Percentiles rank a stretch among this genome's conserved stretches.
phyloP scores from a whole-genome alignment of 2,113 vertebrate genomes.

The Ceratotherium simum region DNA sequence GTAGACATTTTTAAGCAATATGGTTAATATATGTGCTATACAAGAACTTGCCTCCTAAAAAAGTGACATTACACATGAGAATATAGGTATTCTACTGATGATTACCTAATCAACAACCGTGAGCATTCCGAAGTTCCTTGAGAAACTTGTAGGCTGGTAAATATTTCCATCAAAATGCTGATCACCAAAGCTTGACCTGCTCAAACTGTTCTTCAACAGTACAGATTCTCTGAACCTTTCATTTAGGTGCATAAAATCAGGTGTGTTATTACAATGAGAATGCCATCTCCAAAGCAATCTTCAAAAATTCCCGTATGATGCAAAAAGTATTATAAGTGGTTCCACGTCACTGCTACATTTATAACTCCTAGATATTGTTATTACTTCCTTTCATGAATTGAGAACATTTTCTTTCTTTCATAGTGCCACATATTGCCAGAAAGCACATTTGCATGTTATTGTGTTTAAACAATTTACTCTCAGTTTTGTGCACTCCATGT shows the following conservation, averaged over 20 bases:
- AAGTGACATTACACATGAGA: neutral
- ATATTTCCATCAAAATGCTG: neutral
- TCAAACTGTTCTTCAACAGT: neutral
- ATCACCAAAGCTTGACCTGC: neutral
- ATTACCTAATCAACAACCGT: constrained; percentile 73
- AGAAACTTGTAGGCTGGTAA: constrained; percentile 39
- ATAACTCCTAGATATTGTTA: neutral
- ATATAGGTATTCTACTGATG: neutral
- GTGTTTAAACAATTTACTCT: neutral
- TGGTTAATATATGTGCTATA: neutral
- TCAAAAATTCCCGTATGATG: neutral
- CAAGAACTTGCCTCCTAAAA: neutral
- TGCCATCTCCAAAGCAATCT: neutral
- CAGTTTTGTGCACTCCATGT: neutral
- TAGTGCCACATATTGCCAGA: neutral
- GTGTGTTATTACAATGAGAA: neutral
- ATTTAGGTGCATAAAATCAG: neutral
- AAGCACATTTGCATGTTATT: neutral
- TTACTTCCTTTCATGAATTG: neutral
- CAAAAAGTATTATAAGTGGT: neutral
- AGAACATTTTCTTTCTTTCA: constrained; percentile 41
- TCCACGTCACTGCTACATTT: neutral
- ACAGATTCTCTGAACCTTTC: neutral
- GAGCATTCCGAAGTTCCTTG: constrained; percentile 36
- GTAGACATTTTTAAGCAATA: neutral